These are phyloP conservation scores for Hypercompe scribonia DNA, from an alignment of 2,888 invertebrate genomes.

Conservation along the genomic window DNA sequence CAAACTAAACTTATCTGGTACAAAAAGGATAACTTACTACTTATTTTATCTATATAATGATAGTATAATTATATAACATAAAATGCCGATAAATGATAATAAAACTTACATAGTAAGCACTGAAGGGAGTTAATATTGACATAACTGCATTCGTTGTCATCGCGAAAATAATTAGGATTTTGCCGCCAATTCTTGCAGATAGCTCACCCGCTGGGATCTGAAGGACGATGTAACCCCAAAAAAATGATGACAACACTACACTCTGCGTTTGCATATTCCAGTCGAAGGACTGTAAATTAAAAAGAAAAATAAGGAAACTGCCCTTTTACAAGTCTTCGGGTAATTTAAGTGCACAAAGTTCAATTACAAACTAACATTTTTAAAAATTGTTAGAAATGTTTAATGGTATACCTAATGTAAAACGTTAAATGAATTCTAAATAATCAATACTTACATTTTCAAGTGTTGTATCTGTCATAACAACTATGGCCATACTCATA, in stretches of 20 bases:
- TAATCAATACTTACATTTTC: conserved; percentile 58
- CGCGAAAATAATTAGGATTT: conserved; percentile 78
- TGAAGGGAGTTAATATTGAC: conserved; percentile 49
- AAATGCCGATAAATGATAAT: not conserved
- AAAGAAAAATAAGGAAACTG: not conserved
- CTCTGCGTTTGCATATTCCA: conserved; percentile 83
- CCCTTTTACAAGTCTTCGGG: no score
- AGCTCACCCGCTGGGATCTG: conserved; percentile 89
- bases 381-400: not conserved
- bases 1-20: not conserved
- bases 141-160: conserved; percentile 68
- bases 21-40: not conserved
- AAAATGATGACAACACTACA: conserved; percentile 82
- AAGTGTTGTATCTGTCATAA: conserved; percentile 83
- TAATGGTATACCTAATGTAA: not conserved
- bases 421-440: not conserved
- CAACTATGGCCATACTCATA: conserved; percentile 89
- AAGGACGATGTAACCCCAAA: conserved; percentile 88
- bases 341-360: no score
- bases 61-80: no score
- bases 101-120: conserved; percentile 56
- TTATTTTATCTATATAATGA: not conserved
- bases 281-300: conserved; percentile 60
- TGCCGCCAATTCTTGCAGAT: conserved; percentile 89
- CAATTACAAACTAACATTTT: not conserved